phyloP scores from a whole-genome alignment of 2,888 invertebrate genomes.

The Nebria brevicollis region DNA sequence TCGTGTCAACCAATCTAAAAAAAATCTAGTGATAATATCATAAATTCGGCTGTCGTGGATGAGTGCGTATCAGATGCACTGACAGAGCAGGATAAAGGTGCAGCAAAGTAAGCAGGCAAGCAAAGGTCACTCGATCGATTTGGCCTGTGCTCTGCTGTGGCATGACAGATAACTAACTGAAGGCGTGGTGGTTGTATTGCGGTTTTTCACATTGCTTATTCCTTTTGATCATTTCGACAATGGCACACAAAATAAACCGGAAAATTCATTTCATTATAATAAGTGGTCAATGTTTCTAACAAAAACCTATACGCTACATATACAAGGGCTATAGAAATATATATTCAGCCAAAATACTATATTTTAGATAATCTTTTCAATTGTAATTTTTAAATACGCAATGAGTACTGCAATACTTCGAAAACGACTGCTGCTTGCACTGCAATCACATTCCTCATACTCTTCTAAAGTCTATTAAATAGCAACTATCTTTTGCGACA shows the following conservation, averaged over 20 bases:
- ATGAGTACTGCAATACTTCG: background rate
- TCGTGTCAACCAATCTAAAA: background rate
- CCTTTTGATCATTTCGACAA: background rate
- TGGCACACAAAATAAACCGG: background rate
- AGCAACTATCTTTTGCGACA: background rate
- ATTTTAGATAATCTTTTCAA: background rate
- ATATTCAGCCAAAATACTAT: too few relatives aligned
- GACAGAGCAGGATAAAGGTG: background rate
- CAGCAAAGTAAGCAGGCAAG: background rate
- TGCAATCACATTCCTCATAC: background rate
- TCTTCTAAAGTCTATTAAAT: background rate
- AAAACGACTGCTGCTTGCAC: background rate
- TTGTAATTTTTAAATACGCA: background rate
- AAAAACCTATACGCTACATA: too few relatives aligned
- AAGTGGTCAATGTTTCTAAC: too few relatives aligned
- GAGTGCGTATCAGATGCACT: background rate
- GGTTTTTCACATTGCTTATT: background rate
- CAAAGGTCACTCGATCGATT: background rate
- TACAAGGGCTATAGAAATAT: too few relatives aligned
- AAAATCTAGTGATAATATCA: background rate
- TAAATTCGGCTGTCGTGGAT: background rate
- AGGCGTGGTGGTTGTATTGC: background rate
- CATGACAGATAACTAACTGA: background rate
- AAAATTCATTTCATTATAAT: too few relatives aligned
- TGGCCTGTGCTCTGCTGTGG: background rate